phyloP scores from a whole-genome alignment of 2,797 vertebrate genomes.

The Myotis pilosus region DNA sequence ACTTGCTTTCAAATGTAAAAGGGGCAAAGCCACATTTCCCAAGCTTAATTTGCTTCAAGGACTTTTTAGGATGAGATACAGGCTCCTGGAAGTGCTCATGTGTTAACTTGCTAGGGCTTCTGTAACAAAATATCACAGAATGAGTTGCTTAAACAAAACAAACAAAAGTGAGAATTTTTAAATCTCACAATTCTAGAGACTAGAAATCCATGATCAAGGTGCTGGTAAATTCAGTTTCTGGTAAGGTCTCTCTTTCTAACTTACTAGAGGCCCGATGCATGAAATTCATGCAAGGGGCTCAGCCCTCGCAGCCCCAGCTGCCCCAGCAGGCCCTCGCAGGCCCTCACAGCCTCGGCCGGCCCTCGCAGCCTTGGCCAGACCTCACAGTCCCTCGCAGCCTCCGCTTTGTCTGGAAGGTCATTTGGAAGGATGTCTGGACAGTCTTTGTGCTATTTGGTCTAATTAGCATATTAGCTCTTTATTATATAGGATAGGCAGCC shows the following conservation, averaged over 20 bases:
- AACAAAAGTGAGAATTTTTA: not conserved
- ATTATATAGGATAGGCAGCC: not conserved
- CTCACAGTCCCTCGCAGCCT: too few relatives aligned
- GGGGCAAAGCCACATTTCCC: not conserved
- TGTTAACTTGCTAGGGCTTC: not conserved
- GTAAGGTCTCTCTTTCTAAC: not conserved
- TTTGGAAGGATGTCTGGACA: too few relatives aligned
- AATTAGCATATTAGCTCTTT: too few relatives aligned
- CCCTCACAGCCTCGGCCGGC: too few relatives aligned
- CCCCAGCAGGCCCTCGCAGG: too few relatives aligned
- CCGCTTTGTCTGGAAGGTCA: too few relatives aligned
- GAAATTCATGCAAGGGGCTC: too few relatives aligned
- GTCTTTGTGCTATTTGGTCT: too few relatives aligned
- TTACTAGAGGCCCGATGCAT: too few relatives aligned
- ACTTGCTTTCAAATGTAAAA: slow-evolving; percentile 33
- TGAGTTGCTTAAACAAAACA: not conserved
- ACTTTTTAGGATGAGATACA: not conserved
- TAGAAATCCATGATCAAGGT: not conserved
- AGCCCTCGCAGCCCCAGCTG: too few relatives aligned
- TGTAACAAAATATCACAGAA: not conserved
- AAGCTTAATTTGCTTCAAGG: slow-evolving; percentile 10
- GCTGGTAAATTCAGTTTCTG: not conserved
- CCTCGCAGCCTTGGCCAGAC: too few relatives aligned
- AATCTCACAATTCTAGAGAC: not conserved
- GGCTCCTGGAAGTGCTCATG: not conserved